Conservation (phyloP, 2,113 vertebrate species). For the Murina feae region DNA sequence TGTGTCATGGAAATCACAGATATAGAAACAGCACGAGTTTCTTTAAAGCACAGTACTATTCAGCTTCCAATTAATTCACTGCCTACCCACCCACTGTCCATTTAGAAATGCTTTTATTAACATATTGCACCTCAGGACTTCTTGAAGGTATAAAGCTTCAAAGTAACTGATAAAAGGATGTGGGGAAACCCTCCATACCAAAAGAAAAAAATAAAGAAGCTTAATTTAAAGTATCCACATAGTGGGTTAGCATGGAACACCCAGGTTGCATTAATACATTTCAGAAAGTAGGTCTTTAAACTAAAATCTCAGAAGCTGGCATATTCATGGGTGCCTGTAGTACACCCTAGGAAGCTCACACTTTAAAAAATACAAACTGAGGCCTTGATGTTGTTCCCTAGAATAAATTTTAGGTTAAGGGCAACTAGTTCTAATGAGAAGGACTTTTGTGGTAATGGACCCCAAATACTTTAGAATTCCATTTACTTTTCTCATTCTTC, state of each 20-base stretch:
- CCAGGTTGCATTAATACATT: not conserved
- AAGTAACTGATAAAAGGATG: constrained; percentile 37
- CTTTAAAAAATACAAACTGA: constrained; percentile 37
- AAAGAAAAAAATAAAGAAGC: not conserved
- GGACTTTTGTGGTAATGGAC: not conserved
- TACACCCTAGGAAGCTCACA: not conserved
- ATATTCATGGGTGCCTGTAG: not conserved
- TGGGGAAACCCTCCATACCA: not conserved
- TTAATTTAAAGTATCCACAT: constrained; percentile 46
- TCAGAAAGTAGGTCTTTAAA: constrained; percentile 51
- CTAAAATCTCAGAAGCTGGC: constrained; percentile 21
- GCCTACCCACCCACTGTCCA: constrained; percentile 36
- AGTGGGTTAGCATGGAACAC: constrained; percentile 11
- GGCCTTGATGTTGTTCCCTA: not conserved
- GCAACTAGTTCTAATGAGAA: not conserved
- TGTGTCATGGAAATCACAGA: constrained; percentile 46
- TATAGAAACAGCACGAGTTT: constrained; percentile 54
- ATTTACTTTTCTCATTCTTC: not conserved
- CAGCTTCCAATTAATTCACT: constrained; percentile 64
- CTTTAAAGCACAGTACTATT: constrained; percentile 54
- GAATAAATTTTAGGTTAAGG: constrained; percentile 34
- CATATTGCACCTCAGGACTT: constrained; percentile 50
- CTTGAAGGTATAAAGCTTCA: constrained; percentile 49
- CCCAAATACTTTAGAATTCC: not conserved
- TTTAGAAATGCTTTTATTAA: constrained; percentile 68